Evolutionary conservation across 1,140 invertebrate genomes (phyloP), one percentile per base, ranked within the genome.

Genomic region (Drosophila nikananu): DNA sequence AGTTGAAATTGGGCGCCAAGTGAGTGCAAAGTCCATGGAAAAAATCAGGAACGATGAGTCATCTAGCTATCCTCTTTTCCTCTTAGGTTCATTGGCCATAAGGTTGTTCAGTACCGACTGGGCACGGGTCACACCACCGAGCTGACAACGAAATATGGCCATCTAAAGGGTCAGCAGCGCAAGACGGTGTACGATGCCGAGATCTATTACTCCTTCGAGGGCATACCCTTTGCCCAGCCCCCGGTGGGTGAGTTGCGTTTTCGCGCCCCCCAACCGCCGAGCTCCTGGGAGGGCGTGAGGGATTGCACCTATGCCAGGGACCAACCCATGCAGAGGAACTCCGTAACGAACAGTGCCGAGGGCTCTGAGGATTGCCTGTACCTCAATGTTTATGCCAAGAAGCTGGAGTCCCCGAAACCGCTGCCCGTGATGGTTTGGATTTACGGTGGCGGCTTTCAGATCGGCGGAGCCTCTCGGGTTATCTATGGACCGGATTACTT

Each of bases 341-440:
- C 60, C 0, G 44, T 83, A 13, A 48, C 46, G 9, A 76, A 71
- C 41, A 44, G 30, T 4, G 48, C 70, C 2, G 78, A 83, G 30
- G 91, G 91, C 1, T 80, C 80, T 0, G 91, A 92, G 65, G 91
- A 92, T 32, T 92, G 91, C 41, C 44, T 92, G 1, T 92, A 91
- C 19, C 44, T 92, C 12, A 92, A 92, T 74, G 91, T 92, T 2
- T 92, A 86, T 54, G 79, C 63, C 10, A 92, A 92, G 30, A 65
- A 52, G 8, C 49, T 83, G 95, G 68, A 80, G 15, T 42, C 82
- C 0, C 23, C 60, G 1, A 63, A 66, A 4, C 74, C 79, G 1
- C 35, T 92, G 37, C 95, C 96, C 0, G 96, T 97, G 0, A 94
- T 97, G 87, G 94, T 97, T 0, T 97, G 94, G 93, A 95, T 97